Percentiles rank a stretch among this genome's conserved stretches.
phyloP scores from a whole-genome alignment of 2,113 vertebrate genomes.

The Grantiella picta region DNA sequence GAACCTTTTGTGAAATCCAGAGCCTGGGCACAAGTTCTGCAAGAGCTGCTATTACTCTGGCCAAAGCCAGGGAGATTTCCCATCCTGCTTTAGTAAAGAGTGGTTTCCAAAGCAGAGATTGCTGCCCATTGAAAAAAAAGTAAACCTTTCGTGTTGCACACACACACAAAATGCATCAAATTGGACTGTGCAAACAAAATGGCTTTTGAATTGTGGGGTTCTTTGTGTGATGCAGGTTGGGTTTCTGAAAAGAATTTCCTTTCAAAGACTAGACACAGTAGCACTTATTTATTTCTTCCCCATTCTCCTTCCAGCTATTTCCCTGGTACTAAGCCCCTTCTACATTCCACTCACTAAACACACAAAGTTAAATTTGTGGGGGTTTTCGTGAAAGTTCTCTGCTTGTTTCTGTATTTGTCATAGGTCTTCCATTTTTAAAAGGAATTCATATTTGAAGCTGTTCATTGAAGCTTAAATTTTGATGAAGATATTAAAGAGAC shows the following conservation, averaged over 20 bases:
- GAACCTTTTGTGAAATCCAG: neutral
- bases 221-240: neutral
- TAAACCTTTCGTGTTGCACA: neutral
- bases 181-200: neutral
- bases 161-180: neutral
- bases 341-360: neutral
- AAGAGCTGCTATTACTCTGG: neutral
- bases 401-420: neutral
- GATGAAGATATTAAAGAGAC: neutral
- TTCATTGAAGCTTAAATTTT: neutral
- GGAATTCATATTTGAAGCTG: neutral
- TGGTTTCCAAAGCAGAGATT: neutral
- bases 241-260: neutral
- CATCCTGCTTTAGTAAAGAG: neutral
- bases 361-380: neutral
- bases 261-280: neutral
- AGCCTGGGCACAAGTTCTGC: neutral
- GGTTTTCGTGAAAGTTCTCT: neutral
- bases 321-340: neutral
- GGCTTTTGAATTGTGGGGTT: neutral
- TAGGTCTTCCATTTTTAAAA: neutral
- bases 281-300: neutral
- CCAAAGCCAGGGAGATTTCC: neutral
- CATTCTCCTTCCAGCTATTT: neutral
- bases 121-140: neutral